Conservation (phyloP, 2,113 vertebrate genomes). For the Oophaga pumilio region DNA sequence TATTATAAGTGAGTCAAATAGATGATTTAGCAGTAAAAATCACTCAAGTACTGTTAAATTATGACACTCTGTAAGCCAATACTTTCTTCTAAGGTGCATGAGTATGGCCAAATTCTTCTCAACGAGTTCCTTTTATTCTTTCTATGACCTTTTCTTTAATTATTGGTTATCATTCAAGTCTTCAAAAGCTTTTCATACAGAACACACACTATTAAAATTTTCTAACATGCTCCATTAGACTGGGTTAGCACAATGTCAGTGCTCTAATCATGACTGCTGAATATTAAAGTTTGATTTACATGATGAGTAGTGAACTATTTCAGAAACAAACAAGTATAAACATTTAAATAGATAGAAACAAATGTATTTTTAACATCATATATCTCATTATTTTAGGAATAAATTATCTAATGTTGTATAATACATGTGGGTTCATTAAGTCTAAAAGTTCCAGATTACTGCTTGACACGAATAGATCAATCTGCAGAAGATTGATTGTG, state of each 20-base stretch:
- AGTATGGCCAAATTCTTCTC: not conserved
- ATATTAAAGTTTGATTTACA: not conserved
- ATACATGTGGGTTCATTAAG: too few relatives aligned
- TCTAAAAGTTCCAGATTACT: too few relatives aligned
- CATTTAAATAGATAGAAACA: too few relatives aligned
- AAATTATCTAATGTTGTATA: too few relatives aligned
- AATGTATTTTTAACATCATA: too few relatives aligned
- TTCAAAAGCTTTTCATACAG: not conserved
- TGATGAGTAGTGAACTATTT: not conserved
- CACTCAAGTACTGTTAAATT: not conserved
- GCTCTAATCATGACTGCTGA: not conserved
- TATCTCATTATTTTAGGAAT: too few relatives aligned
- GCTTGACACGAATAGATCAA: too few relatives aligned
- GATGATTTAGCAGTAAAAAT: not conserved
- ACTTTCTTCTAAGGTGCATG: not conserved
- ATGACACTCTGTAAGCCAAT: not conserved
- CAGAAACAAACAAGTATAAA: not conserved
- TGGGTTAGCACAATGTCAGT: not conserved
- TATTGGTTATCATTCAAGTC: not conserved
- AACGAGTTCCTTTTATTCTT: not conserved
- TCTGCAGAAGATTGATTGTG: too few relatives aligned
- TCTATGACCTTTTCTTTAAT: not conserved
- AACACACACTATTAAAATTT: not conserved
- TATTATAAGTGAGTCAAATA: not conserved
- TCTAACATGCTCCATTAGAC: not conserved